Conservation (phyloP, 1,140 invertebrate species). For the Drosophila ironensis region DNA sequence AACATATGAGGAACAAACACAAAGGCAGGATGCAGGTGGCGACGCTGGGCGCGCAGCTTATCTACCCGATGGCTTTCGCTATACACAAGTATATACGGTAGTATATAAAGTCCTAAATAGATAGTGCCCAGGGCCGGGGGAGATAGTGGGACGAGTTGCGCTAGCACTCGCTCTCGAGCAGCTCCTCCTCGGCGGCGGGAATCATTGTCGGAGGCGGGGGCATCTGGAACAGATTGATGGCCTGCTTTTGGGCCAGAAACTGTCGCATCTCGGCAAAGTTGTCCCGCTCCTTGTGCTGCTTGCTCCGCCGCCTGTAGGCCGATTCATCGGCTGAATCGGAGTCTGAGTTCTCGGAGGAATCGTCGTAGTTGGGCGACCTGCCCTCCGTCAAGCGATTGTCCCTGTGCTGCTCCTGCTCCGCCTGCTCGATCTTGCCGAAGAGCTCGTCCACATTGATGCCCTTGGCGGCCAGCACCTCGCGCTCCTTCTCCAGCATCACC, state of each 20-base stretch:
- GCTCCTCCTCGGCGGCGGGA: slow-evolving; percentile 54
- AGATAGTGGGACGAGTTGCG: slow-evolving; percentile 16
- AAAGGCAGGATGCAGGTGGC: slow-evolving; percentile 16
- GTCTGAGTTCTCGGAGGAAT: slow-evolving; percentile 34
- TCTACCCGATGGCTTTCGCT: slow-evolving; percentile 18
- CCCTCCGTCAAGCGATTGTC: slow-evolving; percentile 56
- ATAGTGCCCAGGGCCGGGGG: slow-evolving; percentile 7
- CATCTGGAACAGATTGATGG: slow-evolving; percentile 67
- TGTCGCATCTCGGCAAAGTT: slow-evolving; percentile 81
- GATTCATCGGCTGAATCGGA: slow-evolving; percentile 64
- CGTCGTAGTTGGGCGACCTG: not conserved
- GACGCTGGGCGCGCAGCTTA: slow-evolving; percentile 31
- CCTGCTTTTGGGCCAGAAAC: slow-evolving; percentile 74
- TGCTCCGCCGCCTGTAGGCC: slow-evolving; percentile 44
- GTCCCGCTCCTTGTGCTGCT: slow-evolving; percentile 73
- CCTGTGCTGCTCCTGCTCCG: slow-evolving; percentile 24
- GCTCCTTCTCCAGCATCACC: slow-evolving; percentile 79
- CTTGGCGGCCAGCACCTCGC: slow-evolving; percentile 69
- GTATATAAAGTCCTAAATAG: slow-evolving; percentile 24
- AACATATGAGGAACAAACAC: slow-evolving; percentile 22
- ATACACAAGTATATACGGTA: slow-evolving; percentile 9
- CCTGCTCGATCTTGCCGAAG: slow-evolving; percentile 47
- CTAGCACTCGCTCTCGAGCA: slow-evolving; percentile 79
- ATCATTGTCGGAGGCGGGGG: slow-evolving; percentile 14
- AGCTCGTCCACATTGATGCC: slow-evolving; percentile 79